Conservation (phyloP, 2,113 vertebrate species). For the Ardeotis arabs region DNA sequence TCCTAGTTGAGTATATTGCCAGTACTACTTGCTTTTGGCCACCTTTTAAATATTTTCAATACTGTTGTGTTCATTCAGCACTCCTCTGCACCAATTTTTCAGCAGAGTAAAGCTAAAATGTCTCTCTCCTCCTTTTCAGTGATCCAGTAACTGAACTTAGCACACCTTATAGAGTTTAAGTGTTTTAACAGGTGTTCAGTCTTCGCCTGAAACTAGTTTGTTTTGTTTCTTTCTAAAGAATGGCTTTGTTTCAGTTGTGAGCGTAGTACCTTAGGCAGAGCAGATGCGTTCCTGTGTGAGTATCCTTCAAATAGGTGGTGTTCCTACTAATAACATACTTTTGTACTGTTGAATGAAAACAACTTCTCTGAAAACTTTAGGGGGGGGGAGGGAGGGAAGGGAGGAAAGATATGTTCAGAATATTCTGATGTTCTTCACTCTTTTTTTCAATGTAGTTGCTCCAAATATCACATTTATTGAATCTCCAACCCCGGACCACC, state of each 20-base stretch:
- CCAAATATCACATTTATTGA: conserved; percentile 93
- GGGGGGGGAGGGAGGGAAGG: neutral
- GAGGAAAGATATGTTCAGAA: neutral
- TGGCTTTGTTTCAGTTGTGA: neutral
- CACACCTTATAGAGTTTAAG: neutral
- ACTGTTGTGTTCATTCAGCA: neutral
- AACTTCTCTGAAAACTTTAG: neutral
- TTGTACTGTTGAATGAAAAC: neutral
- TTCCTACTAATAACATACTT: neutral
- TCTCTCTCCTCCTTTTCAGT: neutral
- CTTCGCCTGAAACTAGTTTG: neutral
- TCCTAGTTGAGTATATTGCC: neutral
- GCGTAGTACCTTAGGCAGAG: neutral
- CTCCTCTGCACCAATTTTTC: neutral
- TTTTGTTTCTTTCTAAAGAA: conserved; percentile 6
- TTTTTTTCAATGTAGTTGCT: conserved; percentile 82
- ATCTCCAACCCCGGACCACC: conserved; percentile 90
- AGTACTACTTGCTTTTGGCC: neutral
- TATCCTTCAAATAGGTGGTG: neutral
- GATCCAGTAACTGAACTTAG: neutral
- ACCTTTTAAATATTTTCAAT: neutral
- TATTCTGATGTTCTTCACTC: conserved; percentile 66
- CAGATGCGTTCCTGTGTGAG: neutral
- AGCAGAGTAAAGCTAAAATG: neutral
- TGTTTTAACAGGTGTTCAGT: neutral